Evolutionary conservation across 2,888 invertebrate species (phyloP).

Genomic region (Polymixis lichenea): DNA sequence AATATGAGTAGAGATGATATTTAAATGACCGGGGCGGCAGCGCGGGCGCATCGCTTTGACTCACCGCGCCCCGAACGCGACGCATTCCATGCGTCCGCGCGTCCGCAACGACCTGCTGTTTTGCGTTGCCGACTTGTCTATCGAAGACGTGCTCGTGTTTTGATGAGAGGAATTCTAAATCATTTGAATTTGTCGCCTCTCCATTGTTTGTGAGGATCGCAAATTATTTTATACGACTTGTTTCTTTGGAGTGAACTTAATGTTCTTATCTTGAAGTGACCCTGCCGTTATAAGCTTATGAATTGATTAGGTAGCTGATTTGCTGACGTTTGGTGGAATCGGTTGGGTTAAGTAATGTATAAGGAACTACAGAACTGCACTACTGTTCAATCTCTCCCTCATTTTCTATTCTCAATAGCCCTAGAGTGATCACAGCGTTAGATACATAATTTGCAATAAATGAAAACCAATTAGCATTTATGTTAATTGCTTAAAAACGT

Average conservation of each 20-base stretch:
- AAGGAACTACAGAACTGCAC: neutral
- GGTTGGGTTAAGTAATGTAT: neutral
- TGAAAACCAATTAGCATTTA: slow-evolving; percentile 20
- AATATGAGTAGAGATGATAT: slow-evolving; percentile 78
- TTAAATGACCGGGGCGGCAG: slow-evolving; percentile 74
- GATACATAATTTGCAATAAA: slow-evolving; percentile 7
- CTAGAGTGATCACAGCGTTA: slow-evolving; percentile 4
- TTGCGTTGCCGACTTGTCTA: slow-evolving; percentile 60
- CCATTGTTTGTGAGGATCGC: slow-evolving; percentile 18
- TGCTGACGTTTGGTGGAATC: neutral
- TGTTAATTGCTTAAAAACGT: slow-evolving; percentile 21
- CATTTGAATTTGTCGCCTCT: slow-evolving; percentile 34
- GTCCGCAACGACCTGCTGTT: slow-evolving; percentile 49
- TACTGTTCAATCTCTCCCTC: neutral
- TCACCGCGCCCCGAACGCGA: slow-evolving; percentile 60
- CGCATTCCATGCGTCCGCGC: slow-evolving; percentile 57
- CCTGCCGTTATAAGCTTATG: neutral
- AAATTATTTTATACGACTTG: neutral
- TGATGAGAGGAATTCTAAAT: slow-evolving; percentile 37
- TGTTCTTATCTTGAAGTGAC: neutral
- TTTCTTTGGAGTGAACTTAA: neutral
- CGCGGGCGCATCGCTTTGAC: slow-evolving; percentile 68
- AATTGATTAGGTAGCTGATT: neutral
- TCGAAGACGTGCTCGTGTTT: slow-evolving; percentile 28
- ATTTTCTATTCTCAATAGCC: neutral